Conservation (phyloP, 2,888 invertebrate genomes). For the Tenodera sinensis region DNA sequence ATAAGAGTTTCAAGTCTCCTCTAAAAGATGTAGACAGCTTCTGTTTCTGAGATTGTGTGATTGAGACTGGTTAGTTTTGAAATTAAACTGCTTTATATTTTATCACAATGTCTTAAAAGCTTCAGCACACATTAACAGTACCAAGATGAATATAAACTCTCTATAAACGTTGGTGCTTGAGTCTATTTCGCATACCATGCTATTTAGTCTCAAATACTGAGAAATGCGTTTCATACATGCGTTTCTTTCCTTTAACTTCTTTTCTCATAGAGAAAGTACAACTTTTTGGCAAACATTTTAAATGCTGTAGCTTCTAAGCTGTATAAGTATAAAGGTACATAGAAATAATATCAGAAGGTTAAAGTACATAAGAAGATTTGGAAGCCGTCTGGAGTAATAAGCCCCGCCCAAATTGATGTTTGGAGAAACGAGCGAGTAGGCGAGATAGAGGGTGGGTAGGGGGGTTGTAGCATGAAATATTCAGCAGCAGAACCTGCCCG, state of each 20-base stretch:
- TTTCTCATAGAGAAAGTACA: not conserved
- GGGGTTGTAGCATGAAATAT: not conserved
- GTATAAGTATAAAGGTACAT: not conserved
- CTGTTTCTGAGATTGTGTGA: too few relatives aligned
- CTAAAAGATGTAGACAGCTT: too few relatives aligned
- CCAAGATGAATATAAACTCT: too few relatives aligned
- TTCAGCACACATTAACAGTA: too few relatives aligned
- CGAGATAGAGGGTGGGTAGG: too few relatives aligned
- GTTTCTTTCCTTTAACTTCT: not conserved
- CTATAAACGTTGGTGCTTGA: too few relatives aligned
- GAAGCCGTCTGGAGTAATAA: not conserved
- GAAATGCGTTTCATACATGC: not conserved
- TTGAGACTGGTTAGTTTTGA: too few relatives aligned
- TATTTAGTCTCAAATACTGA: not conserved
- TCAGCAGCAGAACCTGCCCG: not conserved
- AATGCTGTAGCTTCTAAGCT: not conserved
- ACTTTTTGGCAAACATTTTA: not conserved
- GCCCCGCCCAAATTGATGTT: not conserved
- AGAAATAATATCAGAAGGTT: not conserved
- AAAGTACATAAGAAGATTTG: slow-evolving; percentile 9
- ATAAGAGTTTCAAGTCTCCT: too few relatives aligned
- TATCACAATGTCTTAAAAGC: too few relatives aligned
- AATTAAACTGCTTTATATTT: too few relatives aligned
- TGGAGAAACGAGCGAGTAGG: not conserved
- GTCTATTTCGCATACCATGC: not conserved